phyloP scores from a whole-genome alignment of 2,888 invertebrate species.

The Lottia scabra region DNA sequence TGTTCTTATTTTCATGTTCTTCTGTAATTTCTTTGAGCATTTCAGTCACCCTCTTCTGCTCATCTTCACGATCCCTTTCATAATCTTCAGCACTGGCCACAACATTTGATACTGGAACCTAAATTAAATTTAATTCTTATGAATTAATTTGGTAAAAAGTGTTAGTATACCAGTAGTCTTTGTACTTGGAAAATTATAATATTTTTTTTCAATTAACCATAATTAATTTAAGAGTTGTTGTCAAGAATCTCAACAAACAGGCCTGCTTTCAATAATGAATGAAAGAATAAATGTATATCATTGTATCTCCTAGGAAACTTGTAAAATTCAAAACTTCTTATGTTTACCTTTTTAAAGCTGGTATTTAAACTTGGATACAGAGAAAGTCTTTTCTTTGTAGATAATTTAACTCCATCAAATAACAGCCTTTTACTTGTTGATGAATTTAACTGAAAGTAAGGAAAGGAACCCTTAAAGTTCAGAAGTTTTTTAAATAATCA shows the following conservation, averaged over 20 bases:
- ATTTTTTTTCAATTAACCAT: too few species aligned
- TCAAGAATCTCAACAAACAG: too few species aligned
- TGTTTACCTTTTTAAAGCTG: constrained; percentile 26
- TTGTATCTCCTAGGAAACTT: too few species aligned
- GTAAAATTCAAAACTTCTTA: background rate
- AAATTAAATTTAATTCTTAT: background rate
- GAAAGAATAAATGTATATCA: too few species aligned
- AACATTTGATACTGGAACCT: constrained; percentile 49
- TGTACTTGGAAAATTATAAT: too few species aligned
- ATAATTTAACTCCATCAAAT: constrained; percentile 11
- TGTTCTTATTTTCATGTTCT: background rate
- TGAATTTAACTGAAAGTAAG: background rate
- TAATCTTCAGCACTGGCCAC: constrained; percentile 49
- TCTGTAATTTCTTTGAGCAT: constrained; percentile 38
- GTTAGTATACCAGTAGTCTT: too few species aligned
- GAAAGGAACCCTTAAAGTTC: background rate
- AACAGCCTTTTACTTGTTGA: constrained; percentile 7
- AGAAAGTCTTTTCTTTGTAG: constrained; percentile 31
- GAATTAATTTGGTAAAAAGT: too few species aligned
- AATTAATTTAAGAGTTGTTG: too few species aligned
- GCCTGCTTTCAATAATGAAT: too few species aligned
- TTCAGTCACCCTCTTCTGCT: constrained; percentile 43
- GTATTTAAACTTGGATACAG: constrained; percentile 32
- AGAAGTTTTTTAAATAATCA: too few species aligned
- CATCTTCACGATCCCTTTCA: constrained; percentile 44